Evolutionary conservation across 35 echinoderm and acorn worm genomes (phyloP).

Genomic region (Heliocidaris erythrogramma): DNA sequence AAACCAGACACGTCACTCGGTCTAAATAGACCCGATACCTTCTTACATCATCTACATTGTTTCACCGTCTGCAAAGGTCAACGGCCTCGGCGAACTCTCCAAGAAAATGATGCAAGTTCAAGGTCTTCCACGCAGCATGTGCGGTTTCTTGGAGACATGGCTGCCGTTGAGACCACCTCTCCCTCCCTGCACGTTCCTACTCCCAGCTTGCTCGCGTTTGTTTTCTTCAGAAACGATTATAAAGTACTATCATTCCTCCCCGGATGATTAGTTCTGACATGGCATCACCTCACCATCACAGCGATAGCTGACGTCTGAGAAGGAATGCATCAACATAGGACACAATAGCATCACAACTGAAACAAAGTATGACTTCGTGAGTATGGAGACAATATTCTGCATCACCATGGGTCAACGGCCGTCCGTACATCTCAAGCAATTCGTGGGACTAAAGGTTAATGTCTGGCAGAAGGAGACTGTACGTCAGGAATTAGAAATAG

Average conservation of each 20-base stretch:
- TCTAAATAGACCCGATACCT: neutral
- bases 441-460: neutral
- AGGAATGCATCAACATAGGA: neutral
- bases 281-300: neutral
- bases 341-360: neutral
- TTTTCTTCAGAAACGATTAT: neutral
- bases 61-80: neutral
- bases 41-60: neutral
- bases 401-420: neutral
- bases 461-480: neutral
- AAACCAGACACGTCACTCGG: no score
- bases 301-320: neutral
- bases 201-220: neutral
- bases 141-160: neutral
- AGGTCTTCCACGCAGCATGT: neutral
- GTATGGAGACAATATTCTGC: neutral
- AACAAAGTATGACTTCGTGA: neutral
- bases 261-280: neutral
- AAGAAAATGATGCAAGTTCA: neutral
- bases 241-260: neutral
- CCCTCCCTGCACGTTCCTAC: neutral
- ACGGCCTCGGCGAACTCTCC: neutral
- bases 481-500: no score
- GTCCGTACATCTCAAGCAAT: neutral
- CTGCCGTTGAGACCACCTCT: neutral